A percentile compares a stretch with the other conserved stretches of the same genome.
Evolutionary conservation across 2,113 vertebrate genomes (phyloP).

Genomic region (Pardalotus punctatus): DNA sequence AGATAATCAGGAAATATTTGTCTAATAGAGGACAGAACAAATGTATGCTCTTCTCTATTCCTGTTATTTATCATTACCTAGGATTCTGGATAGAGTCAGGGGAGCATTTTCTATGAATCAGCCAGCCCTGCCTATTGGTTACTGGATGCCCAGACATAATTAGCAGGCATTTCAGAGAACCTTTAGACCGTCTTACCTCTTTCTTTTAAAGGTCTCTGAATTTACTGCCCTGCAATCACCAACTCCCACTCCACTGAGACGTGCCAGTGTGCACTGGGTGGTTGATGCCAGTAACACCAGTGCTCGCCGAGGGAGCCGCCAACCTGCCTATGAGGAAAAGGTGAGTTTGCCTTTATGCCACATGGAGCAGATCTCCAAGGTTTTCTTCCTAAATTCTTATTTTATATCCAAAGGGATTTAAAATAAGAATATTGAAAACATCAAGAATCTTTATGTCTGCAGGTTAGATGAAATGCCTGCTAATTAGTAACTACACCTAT

Average conservation of each 20-base stretch:
- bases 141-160: conserved; percentile 74
- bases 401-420: conserved; percentile 75
- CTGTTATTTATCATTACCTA: neutral
- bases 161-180: conserved; percentile 83
- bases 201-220: conserved; percentile 81
- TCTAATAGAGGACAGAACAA: neutral
- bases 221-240: conserved; percentile 83
- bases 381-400: conserved; percentile 78
- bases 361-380: conserved; percentile 80
- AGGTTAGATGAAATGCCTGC: conserved; percentile 81
- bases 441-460: conserved; percentile 70
- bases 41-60: neutral
- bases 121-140: conserved; percentile 37
- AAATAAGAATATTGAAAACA: conserved; percentile 79
- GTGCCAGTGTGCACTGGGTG: conserved; percentile 79
- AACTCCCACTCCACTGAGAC: conserved; percentile 81
- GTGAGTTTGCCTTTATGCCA: conserved; percentile 82
- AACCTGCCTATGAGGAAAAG: conserved; percentile 85
- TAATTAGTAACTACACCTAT: conserved; percentile 66
- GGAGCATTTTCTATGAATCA: neutral
- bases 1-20: neutral
- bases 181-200: conserved; percentile 85
- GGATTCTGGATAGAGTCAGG: neutral
- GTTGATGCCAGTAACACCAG: conserved; percentile 79
- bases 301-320: conserved; percentile 78